Evolutionary conservation across 2,888 invertebrate species (phyloP).

Genomic region (Ischnura elegans): DNA sequence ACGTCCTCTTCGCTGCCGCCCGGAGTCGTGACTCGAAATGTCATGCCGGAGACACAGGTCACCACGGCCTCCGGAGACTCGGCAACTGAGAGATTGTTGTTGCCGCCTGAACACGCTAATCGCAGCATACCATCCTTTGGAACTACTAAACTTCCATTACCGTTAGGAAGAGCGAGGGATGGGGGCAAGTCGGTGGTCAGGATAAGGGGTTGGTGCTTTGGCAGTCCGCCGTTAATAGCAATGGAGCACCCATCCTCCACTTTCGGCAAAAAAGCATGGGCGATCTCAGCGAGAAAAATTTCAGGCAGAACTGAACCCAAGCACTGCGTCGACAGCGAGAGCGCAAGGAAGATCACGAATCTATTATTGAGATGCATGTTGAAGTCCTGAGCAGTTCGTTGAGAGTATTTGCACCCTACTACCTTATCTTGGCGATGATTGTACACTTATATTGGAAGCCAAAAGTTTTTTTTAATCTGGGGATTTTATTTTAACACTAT

Average conservation of each 20-base stretch:
- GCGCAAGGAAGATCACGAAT: background rate
- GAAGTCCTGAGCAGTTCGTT: background rate
- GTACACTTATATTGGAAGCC: background rate
- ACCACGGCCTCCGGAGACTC: constrained; percentile 34
- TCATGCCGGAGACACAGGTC: constrained; percentile 73
- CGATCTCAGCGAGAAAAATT: background rate
- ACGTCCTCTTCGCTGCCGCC: constrained; percentile 69
- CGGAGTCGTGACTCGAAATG: constrained; percentile 71
- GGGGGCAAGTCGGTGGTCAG: constrained; percentile 65
- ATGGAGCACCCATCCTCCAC: constrained; percentile 68
- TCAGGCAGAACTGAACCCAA: background rate
- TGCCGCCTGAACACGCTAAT: background rate
- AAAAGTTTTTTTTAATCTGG: background rate
- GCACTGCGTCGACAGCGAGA: background rate
- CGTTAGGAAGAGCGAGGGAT: constrained; percentile 46
- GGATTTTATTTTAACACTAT: background rate
- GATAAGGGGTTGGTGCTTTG: constrained; percentile 69
- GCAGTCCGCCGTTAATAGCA: constrained; percentile 69
- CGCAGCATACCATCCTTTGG: background rate
- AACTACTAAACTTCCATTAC: background rate
- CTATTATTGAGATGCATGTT: background rate
- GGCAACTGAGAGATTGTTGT: constrained; percentile 24
- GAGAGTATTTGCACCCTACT: background rate
- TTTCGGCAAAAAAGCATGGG: background rate
- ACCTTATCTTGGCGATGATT: background rate